Percentiles rank a stretch among this genome's conserved stretches.
Evolutionary conservation across 2,113 vertebrate species (phyloP).

Genomic region (Callithrix jacchus): DNA sequence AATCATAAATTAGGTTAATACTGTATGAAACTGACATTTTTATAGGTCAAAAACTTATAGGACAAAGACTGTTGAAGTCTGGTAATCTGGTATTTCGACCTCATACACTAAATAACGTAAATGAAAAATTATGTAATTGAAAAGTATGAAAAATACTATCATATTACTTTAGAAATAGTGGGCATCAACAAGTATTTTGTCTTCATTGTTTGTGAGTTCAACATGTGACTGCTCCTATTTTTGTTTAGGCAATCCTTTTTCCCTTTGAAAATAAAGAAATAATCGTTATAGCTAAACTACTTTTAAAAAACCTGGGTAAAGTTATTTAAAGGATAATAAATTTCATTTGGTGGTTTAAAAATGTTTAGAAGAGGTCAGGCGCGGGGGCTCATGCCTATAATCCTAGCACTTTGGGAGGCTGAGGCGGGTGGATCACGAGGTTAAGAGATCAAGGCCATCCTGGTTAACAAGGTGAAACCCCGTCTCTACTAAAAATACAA

Average conservation of each 20-base stretch:
- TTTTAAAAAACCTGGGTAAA: not conserved
- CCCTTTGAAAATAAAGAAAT: constrained; percentile 28
- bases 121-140: not conserved
- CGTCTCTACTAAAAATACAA: too few relatives aligned
- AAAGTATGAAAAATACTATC: constrained; percentile 10
- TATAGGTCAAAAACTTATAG: not conserved
- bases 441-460: too few relatives aligned
- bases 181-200: not conserved
- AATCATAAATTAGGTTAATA: not conserved
- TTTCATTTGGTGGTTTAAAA: constrained; percentile 15
- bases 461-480: too few relatives aligned
- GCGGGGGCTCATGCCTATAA: too few relatives aligned
- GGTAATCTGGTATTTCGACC: not conserved
- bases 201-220: not conserved
- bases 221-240: not conserved
- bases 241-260: not conserved
- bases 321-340: not conserved
- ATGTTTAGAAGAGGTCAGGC: not conserved
- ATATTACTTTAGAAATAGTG: not conserved
- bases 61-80: not conserved
- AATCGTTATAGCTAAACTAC: not conserved
- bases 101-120: not conserved
- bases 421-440: too few relatives aligned
- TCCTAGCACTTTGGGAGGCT: too few relatives aligned
- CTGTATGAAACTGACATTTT: not conserved